Conservation (phyloP, 2,888 invertebrate species). For the Meteorus colon region DNA sequence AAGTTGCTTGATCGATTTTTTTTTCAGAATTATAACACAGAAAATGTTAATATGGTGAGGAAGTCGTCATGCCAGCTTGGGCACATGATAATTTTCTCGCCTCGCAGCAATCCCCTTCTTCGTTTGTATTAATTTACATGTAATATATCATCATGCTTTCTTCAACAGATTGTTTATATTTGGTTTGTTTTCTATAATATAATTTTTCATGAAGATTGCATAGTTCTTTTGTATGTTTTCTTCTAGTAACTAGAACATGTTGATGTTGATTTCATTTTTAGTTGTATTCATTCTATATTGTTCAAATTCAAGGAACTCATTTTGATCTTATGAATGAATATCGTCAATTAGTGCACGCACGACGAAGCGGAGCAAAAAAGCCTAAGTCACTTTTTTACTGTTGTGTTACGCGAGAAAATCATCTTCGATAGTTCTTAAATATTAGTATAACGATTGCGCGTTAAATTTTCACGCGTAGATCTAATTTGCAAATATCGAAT, state of each 20-base stretch:
- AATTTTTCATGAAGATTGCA: not conserved
- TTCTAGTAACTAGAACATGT: not conserved
- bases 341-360: constrained; percentile 31
- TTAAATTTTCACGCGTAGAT: constrained; percentile 10
- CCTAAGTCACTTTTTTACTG: constrained; percentile 34
- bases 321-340: not conserved
- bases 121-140: constrained; percentile 27
- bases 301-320: not conserved
- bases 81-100: not conserved
- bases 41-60: not conserved
- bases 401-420: constrained; percentile 17
- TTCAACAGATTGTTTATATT: not conserved
- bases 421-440: not conserved
- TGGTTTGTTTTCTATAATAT: not conserved
- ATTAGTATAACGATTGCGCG: not conserved
- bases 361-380: constrained; percentile 33
- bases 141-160: constrained; percentile 11
- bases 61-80: not conserved
- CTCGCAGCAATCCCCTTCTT: constrained; percentile 27
- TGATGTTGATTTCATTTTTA: constrained; percentile 29
- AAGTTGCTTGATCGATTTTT: not conserved
- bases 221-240: not conserved
- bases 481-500: constrained; percentile 32
- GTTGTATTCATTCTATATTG: constrained; percentile 9
- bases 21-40: not conserved